These are phyloP conservation scores for Melanostoma scalare DNA, from an alignment of 2,888 invertebrate genomes.

Conservation along the genomic window DNA sequence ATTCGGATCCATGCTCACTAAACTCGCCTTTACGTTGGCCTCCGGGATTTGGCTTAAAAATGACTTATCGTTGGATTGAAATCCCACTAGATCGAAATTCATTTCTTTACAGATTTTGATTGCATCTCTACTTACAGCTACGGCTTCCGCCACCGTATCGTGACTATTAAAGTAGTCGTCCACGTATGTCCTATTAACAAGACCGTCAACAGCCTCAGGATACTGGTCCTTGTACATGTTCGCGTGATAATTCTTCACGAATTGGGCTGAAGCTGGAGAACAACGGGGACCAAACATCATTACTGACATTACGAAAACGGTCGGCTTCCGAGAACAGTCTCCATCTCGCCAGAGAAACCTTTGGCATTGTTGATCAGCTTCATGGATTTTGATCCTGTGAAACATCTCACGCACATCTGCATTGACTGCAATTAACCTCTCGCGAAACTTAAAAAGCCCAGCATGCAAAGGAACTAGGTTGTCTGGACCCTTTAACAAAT, in stretches of 20 bases:
- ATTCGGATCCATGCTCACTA: constrained; percentile 11
- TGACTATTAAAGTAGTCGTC: constrained; percentile 33
- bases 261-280: constrained; percentile 19
- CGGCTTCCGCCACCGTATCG: constrained; percentile 3
- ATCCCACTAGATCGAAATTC: constrained; percentile 1
- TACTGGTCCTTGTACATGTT: neutral
- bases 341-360: neutral
- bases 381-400: too few species aligned
- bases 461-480: too few species aligned
- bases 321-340: neutral
- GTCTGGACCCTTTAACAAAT: too few species aligned
- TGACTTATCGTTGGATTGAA: neutral
- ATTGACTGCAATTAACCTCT: too few species aligned
- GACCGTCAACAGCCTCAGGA: constrained; percentile 18
- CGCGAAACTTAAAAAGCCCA: too few species aligned
- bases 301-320: neutral
- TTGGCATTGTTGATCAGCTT: too few species aligned
- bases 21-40: constrained; percentile 1
- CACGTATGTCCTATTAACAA: constrained; percentile 21
- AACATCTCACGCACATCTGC: too few species aligned
- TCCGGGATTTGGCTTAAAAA: neutral
- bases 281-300: neutral
- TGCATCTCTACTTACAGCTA: constrained; percentile 10
- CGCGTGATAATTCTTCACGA: constrained; percentile 22
- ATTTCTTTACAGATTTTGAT: constrained; percentile 1